Base-by-base conservation (phyloP, 53 echinoderm and acorn worm genomes). In the Astropecten irregularis region DNA sequence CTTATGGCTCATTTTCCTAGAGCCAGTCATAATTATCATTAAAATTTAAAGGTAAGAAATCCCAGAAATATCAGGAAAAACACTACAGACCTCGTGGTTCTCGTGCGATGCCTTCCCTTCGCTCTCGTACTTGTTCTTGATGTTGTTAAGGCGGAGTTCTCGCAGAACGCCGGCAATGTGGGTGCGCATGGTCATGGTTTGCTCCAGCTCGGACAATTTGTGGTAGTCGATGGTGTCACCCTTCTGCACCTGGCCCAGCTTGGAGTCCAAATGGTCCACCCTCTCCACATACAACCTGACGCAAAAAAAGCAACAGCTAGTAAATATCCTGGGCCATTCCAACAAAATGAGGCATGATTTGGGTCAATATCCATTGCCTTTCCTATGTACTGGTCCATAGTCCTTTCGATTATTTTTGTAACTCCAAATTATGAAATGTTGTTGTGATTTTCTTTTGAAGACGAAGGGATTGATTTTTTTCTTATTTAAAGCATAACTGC, bases 91-190 rank as follows among this genome's bases (percentile, higher is more conserved):
- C 93, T 96, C 96, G 56, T 93, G 85, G 59, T 93, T 91, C 48
- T 96, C 97, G 28, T 84, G 71, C 0, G 97, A 85, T 9, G 93
- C 93, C 56, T 96, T 96, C n/a, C 87, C 91, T 39, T 96, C 97
- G 65, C 97, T 91, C 52, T 96, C 93, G 42, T 89, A 89, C 58
- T 93, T 93, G 82, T 96, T 96, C 32, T 87, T 84, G 59, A 96
- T 96, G 77, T 93, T 96, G 61, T 88, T 89, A 69, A 91, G 93
- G 44, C 90, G 66, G n/a, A 96, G 88, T 59, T 96, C 91, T 35
- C 92, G 46, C 46, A 91, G 63, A 56, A 96, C 89, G 42, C 91
- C 90, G 57, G 93, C 93, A 10, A 96, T 89, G 37, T 94, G 84
- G 2, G 88, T 71, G 40, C 91, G 82, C 65, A 84, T 89, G 26